These are phyloP conservation scores for Sorex fumeus DNA, from an alignment of 2,113 vertebrate species.

Conservation along the genomic window DNA sequence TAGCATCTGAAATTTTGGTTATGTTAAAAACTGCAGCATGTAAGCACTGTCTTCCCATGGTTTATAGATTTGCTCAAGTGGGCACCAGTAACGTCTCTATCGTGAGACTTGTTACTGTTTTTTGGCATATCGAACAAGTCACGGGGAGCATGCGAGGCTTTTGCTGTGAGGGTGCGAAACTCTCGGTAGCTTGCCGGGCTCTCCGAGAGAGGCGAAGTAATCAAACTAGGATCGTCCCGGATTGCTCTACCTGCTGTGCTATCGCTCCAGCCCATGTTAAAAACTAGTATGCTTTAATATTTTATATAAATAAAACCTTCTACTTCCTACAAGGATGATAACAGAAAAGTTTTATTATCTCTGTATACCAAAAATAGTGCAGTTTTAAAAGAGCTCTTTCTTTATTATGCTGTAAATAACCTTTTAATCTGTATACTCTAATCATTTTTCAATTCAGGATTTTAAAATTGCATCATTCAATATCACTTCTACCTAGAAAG, in stretches of 20 bases:
- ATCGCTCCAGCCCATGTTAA: too few species aligned
- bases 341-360: constrained; percentile 15
- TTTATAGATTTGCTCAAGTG: too few species aligned
- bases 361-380: constrained; percentile 1
- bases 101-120: too few species aligned
- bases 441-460: constrained; percentile 1
- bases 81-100: too few species aligned
- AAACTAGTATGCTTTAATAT: constrained; percentile 26
- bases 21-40: constrained; percentile 16
- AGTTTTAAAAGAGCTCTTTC: constrained; percentile 22
- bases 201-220: too few species aligned
- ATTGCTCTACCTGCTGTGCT: too few species aligned
- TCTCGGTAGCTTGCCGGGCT: too few species aligned
- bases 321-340: background rate
- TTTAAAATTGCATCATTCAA: constrained; percentile 24
- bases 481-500: constrained; percentile 14
- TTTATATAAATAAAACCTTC: background rate
- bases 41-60: too few species aligned
- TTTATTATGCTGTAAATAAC: constrained; percentile 6
- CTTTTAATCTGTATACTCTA: background rate
- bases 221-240: too few species aligned
- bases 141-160: too few species aligned
- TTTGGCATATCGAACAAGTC: too few species aligned
- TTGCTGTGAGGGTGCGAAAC: too few species aligned
- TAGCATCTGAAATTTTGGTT: constrained; percentile 3